These are phyloP conservation scores for Labeo rohita DNA, from an alignment of 2,113 vertebrate genomes.

Conservation along the genomic window DNA sequence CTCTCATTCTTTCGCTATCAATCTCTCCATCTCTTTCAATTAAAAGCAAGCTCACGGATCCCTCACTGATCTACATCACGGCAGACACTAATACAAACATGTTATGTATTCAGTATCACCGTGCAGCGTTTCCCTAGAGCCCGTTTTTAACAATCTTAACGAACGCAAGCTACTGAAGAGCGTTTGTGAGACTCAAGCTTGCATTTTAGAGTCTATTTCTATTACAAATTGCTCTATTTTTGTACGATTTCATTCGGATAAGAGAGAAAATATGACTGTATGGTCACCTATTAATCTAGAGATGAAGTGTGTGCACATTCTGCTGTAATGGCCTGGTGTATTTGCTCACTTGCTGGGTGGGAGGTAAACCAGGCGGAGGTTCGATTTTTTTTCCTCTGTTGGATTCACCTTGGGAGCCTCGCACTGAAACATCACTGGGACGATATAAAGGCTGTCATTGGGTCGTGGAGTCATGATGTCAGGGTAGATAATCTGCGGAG, in stretches of 20 bases:
- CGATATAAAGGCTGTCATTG: background rate
- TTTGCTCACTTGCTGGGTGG: background rate
- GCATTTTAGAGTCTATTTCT: background rate
- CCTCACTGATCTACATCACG: background rate
- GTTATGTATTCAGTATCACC: background rate
- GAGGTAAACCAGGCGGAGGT: background rate
- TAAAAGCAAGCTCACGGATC: background rate
- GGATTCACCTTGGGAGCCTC: background rate
- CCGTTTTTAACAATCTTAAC: background rate
- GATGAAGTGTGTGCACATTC: background rate
- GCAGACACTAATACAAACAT: background rate
- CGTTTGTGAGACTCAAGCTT: background rate
- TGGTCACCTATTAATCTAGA: background rate
- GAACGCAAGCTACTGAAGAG: background rate
- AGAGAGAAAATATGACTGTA: background rate
- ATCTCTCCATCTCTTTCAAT: constrained; percentile 5
- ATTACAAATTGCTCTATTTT: background rate
- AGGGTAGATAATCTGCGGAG: background rate
- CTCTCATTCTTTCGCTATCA: background rate
- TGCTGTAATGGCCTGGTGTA: background rate
- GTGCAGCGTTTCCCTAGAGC: background rate
- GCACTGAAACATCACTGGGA: background rate
- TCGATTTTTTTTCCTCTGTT: background rate
- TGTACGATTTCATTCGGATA: background rate
- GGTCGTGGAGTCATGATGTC: constrained; percentile 2